phyloP scores from a whole-genome alignment of 2,797 vertebrate genomes.

The Cygnus olor region DNA sequence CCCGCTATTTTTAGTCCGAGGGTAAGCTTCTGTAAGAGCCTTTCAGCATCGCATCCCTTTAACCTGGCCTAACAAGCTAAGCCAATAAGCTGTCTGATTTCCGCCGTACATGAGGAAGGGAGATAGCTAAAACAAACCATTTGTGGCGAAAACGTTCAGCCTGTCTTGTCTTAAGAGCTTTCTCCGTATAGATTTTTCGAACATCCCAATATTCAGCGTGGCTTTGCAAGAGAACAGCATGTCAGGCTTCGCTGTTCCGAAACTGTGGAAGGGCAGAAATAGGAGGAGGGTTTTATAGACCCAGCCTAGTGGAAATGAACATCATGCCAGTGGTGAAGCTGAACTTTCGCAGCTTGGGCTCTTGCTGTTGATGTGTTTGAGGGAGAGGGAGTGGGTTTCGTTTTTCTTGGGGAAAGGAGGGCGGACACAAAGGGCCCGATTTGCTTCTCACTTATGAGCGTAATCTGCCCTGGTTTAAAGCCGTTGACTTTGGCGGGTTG shows the following conservation, averaged over 20 bases:
- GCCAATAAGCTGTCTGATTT: constrained; percentile 92
- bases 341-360: constrained; percentile 44
- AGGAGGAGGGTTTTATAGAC: constrained; percentile 73
- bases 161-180: constrained; percentile 77
- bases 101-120: constrained; percentile 72
- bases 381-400: constrained; percentile 10
- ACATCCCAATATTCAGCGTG: constrained; percentile 63
- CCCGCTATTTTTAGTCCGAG: constrained; percentile 92
- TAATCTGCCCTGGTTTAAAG: constrained; percentile 40
- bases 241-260: constrained; percentile 74
- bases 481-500: background rate
- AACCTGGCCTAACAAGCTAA: constrained; percentile 95
- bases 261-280: constrained; percentile 57
- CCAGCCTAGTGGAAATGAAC: constrained; percentile 69
- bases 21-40: constrained; percentile 94
- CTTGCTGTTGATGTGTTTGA: constrained; percentile 32
- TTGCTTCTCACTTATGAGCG: constrained; percentile 29
- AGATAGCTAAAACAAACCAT: constrained; percentile 81
- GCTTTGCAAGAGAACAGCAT: constrained; percentile 75
- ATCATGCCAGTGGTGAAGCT: constrained; percentile 67
- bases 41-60: constrained; percentile 90
- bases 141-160: constrained; percentile 70
- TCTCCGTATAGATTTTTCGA: constrained; percentile 66
- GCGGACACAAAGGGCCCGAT: background rate
- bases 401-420: constrained; percentile 37